Evolutionary conservation across 2,113 vertebrate genomes (phyloP).

Genomic region (Lophura nycthemera): DNA sequence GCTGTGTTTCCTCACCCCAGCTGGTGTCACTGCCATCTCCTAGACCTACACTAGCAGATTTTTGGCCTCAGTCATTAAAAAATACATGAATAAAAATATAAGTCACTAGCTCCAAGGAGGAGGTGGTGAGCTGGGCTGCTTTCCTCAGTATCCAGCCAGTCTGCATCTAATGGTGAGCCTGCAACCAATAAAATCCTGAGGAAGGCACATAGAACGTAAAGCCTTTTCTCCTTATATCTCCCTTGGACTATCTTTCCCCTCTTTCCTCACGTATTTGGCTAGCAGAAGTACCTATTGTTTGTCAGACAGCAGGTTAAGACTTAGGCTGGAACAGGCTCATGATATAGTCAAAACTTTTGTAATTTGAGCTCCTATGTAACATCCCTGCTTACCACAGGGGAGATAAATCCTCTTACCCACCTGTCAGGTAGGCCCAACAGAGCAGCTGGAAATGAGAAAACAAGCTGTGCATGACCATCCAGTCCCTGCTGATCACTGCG

Average conservation of each 20-base stretch:
- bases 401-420: constrained; percentile 21
- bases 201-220: fast-evolving
- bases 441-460: neutral
- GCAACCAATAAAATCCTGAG: neutral
- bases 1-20: neutral
- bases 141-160: fast-evolving
- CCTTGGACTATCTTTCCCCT: neutral
- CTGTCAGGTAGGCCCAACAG: neutral
- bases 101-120: neutral
- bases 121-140: neutral
- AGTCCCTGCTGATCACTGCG: fast-evolving
- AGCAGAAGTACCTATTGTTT: neutral
- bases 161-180: neutral
- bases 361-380: neutral
- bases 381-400: neutral
- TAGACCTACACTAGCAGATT: neutral
- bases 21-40: neutral
- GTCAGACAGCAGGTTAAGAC: neutral
- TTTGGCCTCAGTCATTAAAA: neutral
- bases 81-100: too few species aligned
- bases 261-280: neutral
- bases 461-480: fast-evolving
- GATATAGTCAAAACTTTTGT: neutral
- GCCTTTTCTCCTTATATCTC: neutral
- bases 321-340: neutral